Conservation (phyloP, 37 sponge, comb jelly and placozoan genomes). For the Spongilla lacustris region DNA sequence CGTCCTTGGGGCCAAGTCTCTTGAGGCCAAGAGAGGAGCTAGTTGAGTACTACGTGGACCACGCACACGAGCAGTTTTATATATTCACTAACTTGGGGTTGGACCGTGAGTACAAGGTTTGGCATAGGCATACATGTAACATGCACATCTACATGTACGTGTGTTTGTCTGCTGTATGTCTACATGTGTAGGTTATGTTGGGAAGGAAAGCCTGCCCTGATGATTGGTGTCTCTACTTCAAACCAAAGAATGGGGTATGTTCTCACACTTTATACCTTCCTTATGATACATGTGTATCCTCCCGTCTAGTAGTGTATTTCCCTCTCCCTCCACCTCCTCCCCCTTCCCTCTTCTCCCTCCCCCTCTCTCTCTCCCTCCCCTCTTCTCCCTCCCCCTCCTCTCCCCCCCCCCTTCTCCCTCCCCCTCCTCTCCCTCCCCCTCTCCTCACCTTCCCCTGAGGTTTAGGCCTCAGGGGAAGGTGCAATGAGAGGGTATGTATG, state of each 20-base stretch:
- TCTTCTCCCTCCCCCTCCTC: neutral
- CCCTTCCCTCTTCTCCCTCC: neutral
- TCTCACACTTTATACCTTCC: neutral
- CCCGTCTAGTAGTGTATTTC: neutral
- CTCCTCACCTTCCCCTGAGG: no score
- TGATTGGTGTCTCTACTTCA: conserved; percentile 7
- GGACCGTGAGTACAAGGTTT: conserved; percentile 13
- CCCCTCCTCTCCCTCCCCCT: no score
- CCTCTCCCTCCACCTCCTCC: neutral
- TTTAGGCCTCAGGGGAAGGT: no score
- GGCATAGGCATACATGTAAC: no score
- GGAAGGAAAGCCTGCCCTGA: neutral
- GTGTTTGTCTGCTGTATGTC: neutral
- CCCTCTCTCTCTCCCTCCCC: neutral
- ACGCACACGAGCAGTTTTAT: conserved; percentile 46
- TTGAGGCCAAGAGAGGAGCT: conserved; percentile 2
- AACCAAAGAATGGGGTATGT: conserved; percentile 15
- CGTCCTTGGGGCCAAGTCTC: neutral
- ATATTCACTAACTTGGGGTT: conserved; percentile 27
- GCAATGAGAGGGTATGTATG: no score
- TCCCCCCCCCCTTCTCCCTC: no score
- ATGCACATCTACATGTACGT: neutral
- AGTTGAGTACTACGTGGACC: conserved; percentile 54
- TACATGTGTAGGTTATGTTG: neutral
- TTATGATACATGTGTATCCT: neutral